Base-by-base conservation (phyloP, 2,888 invertebrate genomes). In the Pemphredon lugubris region DNA sequence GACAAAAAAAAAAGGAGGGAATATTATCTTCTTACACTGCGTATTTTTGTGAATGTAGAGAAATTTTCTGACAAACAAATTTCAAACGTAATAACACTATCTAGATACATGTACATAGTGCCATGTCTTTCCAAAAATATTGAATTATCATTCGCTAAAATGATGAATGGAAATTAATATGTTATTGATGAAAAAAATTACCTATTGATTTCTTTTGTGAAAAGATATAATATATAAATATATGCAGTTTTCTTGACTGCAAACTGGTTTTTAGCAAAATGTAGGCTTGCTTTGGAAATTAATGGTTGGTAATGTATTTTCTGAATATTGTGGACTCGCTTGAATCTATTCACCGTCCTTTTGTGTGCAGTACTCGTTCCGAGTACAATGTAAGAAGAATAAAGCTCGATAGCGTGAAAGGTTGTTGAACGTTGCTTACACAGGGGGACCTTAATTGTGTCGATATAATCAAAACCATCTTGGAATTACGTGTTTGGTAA, bases 121-220 rank as follows among this genome's bases (percentile, higher is more conserved):
- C 74, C 78, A 77, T 64, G 74, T 76, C 65, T 77, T 76, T 73
- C 66, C 60, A 70, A 69, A n/a, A n/a, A 54, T 18, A 55, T 18
- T 51, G 54, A 53, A 44, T 40, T 48, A 37, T 30, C 65, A 61
- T 73, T 32, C 18, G 37, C 51, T 40, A 45, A 59, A 73, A 60
- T 71, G 65, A 37, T 39, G n/a, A 40, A 55, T 45, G 40, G 47
- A 55, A 72, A 57, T 40, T 32, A 66, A 65, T 64, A 54, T 55
- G 51, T 72, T 54, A 50, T 39, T 63, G 18, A 58, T 54, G 16
- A 71, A 72, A 39, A 13, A 16, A 51, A 45, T 39, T 20, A 64
- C 20, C 45, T 47, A 42, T 55, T 51, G 32, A 57, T 66, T 66
- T 61, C 59, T 39, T 71, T 57, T 57, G 39, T 34, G 34, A 55